Evolutionary conservation across 1,140 invertebrate genomes (phyloP).

Genomic region (Lepidurus arcticus): DNA sequence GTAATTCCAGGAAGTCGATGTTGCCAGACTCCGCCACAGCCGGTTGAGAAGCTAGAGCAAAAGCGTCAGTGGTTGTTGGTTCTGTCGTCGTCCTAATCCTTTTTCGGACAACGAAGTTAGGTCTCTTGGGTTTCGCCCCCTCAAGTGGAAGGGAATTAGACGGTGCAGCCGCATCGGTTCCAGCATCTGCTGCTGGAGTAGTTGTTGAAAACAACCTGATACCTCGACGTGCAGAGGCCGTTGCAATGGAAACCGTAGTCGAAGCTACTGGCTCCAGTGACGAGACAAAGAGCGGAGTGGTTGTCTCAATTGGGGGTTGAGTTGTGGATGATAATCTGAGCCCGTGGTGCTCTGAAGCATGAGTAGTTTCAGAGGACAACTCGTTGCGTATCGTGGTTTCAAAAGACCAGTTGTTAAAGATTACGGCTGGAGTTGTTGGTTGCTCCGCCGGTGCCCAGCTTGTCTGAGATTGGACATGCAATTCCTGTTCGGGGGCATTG

Average conservation of each 20-base stretch:
- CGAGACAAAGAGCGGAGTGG: neutral
- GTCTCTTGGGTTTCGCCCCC: neutral
- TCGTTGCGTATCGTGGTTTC: neutral
- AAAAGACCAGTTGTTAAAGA: neutral
- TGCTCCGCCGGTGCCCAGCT: neutral
- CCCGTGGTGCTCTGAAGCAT: too few relatives aligned
- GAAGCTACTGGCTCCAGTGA: neutral
- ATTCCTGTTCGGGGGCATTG: neutral
- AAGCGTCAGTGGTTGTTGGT: neutral
- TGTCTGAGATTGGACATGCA: neutral
- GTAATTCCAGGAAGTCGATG: neutral
- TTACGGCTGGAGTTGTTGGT: neutral
- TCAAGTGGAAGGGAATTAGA: neutral
- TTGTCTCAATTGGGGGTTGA: neutral
- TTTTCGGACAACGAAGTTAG: neutral
- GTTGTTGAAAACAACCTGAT: neutral
- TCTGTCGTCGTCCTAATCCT: neutral
- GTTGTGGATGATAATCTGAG: neutral
- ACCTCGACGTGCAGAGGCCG: neutral
- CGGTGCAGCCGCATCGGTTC: neutral
- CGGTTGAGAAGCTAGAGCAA: neutral
- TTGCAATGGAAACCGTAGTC: neutral
- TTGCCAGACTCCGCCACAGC: neutral
- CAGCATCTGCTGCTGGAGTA: neutral
- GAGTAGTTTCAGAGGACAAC: neutral